Conservation (phyloP, 2,888 invertebrate species). For the Pristionchus exspectatus region DNA sequence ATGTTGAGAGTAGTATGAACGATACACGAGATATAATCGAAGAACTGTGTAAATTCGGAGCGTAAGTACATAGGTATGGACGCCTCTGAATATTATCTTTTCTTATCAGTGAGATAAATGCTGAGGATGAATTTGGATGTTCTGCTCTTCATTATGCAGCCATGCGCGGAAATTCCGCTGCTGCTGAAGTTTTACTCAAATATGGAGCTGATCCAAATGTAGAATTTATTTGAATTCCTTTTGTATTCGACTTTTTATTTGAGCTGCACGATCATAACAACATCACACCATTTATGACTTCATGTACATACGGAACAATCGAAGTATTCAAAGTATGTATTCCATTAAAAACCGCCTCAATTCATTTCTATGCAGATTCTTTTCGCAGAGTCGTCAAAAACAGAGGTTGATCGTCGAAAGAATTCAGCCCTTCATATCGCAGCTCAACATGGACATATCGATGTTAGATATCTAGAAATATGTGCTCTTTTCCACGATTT, state of each 20-base stretch:
- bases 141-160: slow-evolving; percentile 48
- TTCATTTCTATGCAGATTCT: slow-evolving; percentile 17
- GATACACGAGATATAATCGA: slow-evolving; percentile 38
- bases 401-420: background rate
- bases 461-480: background rate
- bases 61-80: background rate
- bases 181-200: background rate
- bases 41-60: background rate
- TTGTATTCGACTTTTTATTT: background rate
- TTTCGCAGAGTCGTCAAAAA: background rate
- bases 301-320: slow-evolving; percentile 64
- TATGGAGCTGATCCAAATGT: slow-evolving; percentile 41
- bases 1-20: slow-evolving; percentile 3
- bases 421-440: slow-evolving; percentile 46
- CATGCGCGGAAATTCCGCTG: slow-evolving; percentile 24
- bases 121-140: background rate
- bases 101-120: slow-evolving; percentile 19
- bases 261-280: slow-evolving; percentile 59
- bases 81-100: background rate
- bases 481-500: no score
- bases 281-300: slow-evolving; percentile 64
- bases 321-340: slow-evolving; percentile 84
- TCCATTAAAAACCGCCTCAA: background rate
- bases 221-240: background rate
- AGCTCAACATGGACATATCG: slow-evolving; percentile 43